Base-by-base conservation (phyloP, 2,113 vertebrate genomes). In the Paradoxurus hermaphroditus region DNA sequence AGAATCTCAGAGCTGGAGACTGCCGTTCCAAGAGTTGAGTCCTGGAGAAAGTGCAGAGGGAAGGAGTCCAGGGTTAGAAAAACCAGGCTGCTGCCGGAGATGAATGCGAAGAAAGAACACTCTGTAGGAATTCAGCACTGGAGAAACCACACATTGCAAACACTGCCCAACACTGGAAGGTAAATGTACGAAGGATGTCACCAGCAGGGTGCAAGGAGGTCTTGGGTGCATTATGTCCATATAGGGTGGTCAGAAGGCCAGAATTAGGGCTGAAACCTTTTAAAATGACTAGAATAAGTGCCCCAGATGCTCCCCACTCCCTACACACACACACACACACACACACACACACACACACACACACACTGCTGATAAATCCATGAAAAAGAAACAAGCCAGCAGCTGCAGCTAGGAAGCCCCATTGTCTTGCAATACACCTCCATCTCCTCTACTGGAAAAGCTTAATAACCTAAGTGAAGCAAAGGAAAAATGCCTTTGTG, bases 181-280 rank as follows among this genome's bases (percentile, higher is more conserved):
- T 0, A 3, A 78, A 34, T 27, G 7, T 14, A 44, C 29, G 12
- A 41, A 79, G n/a, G 7, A 0, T 9, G 4, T 51, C 3, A 53
- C 62, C 46, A 29, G 29, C 68, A 73, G 23, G 18, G 73, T 5
- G 3, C 19, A 23, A 39, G 25, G 29, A 90, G 51, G 27, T 65
- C 68, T 44, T 49, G 19, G 34, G 53, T 41, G 11, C 7, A 5
- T 11, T 5, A 25, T 18, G 16, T 67, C 63, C 25, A 13, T 5
- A 3, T 12, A 27, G 67, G 31, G 4, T 13, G 27, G 25, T 70
- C 39, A 3, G 29, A 23, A 51, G 6, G 7, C 15, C 73, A 96
- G n/a, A 70, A 27, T 51, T 29, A 85, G 21, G n/a, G 9, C 36
- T 46, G 3, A 25, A 19, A 65, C 6, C n/a, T 65, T 90, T 49